Evolutionary conservation across 2,888 invertebrate genomes (phyloP), one percentile per base, ranked within the genome.

Genomic region (Brassicogethes aeneus): DNA sequence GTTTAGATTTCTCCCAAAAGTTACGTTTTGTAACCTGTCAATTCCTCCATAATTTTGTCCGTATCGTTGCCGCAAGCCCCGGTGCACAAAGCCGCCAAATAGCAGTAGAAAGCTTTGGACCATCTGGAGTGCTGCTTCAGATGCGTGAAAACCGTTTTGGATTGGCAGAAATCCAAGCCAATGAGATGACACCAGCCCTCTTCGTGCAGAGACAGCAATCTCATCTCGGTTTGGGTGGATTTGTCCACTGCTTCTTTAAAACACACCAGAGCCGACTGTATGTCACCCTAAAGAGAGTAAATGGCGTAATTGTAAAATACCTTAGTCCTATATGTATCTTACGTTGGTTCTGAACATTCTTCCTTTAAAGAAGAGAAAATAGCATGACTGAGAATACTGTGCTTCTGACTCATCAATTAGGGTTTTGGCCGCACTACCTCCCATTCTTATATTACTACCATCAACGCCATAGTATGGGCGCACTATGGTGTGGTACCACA

Each of bases 401-500:
- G 63, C 51, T 57, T 73, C 60, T 17, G 71, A 69, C 64, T 80
- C 73, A 40, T 69, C 56, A 45, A 79, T 68, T 16, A 79, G 62
- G 41, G 68, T 59, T 44, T 68, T 66, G 0, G 78, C 75, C 2
- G 69, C 71, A 33, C 70, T 66, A 1, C 76, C 73, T 5, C 80
- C 80, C 13, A 77, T 75, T 51, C 70, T 68, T 2, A 77, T 70
- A 53, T 77, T 75, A 16, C 68, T 69, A 2, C 78, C 79, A 57
- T 82, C 80, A 8, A 80, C 65, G 2, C 77, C 76, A 59, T 80
- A 80, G 57, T 80, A 79, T 29, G 82, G 82, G 40, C 79, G 68
- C 2, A 81, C 76, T 31, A 81, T 77, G 12, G 81, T 80, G 55
- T 81, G 79, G 57, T 81, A 83, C 80, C 82, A 82, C 34, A 82